phyloP scores from a whole-genome alignment of 2,797 vertebrate species.

The Mus spretus region DNA sequence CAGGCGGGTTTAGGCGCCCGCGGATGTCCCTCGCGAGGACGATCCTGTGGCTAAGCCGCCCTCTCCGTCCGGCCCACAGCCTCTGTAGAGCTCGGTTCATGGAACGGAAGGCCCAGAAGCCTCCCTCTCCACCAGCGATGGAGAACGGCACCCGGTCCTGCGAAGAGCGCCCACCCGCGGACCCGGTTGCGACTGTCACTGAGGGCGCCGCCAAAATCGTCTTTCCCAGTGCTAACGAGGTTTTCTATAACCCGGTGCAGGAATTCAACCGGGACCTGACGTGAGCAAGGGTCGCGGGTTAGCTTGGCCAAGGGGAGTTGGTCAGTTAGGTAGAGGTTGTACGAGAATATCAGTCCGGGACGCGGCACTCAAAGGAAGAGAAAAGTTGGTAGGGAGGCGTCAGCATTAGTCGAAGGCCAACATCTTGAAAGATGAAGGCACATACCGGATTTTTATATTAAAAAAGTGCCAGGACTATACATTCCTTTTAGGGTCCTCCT shows the following conservation, averaged over 20 bases:
- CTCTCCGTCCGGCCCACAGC: constrained; percentile 15
- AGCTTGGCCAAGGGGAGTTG: constrained; percentile 12
- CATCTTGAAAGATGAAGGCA: neutral
- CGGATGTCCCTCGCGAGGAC: constrained; percentile 55
- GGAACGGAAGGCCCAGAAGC: neutral
- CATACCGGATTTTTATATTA: neutral
- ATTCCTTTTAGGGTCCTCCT: neutral
- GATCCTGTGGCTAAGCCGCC: constrained; percentile 29
- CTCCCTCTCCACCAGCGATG: neutral
- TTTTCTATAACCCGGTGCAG: constrained; percentile 98
- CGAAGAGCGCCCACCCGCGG: constrained; percentile 79
- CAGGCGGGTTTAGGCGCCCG: neutral
- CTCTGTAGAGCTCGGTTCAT: neutral
- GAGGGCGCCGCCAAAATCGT: constrained; percentile 94
- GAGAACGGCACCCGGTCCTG: constrained; percentile 46
- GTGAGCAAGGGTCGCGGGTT: constrained; percentile 89
- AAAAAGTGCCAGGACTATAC: neutral
- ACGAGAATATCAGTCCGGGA: neutral
- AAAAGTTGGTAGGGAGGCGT: neutral
- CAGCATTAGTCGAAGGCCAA: neutral
- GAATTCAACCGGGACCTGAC: constrained; percentile 97
- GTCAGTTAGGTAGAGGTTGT: neutral
- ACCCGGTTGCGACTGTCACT: constrained; percentile 90
- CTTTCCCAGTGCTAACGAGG: constrained; percentile 94
- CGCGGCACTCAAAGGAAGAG: neutral